Conservation (phyloP, 2,113 vertebrate genomes). For the Bufo gargarizans region DNA sequence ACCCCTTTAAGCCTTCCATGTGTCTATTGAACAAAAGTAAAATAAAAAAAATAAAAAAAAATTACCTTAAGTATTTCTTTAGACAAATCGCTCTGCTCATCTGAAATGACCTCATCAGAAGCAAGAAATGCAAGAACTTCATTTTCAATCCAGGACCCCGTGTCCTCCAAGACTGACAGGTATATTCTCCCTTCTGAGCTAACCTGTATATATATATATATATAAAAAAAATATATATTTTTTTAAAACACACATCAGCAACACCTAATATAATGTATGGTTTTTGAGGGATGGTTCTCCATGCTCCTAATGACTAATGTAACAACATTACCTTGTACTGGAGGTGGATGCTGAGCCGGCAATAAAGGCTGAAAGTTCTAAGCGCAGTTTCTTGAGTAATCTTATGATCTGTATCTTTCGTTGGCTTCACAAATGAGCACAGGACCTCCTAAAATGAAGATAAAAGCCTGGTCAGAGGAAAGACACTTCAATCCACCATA, state of each 20-base stretch:
- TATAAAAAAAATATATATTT: no score
- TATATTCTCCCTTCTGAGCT: conserved; percentile 76
- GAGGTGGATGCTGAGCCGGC: conserved; percentile 82
- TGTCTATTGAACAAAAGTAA: no score
- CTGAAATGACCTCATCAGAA: conserved; percentile 63
- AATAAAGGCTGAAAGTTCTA: conserved; percentile 79
- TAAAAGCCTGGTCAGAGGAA: background rate
- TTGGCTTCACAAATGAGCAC: conserved; percentile 69
- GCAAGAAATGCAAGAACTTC: conserved; percentile 76
- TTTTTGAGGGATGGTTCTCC: background rate
- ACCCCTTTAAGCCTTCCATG: no score
- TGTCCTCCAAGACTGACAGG: conserved; percentile 76
- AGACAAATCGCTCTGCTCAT: conserved; percentile 66
- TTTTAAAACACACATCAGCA: background rate
- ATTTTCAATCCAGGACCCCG: conserved; percentile 81
- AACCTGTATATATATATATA: conserved; percentile 69
- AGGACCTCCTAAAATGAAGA: conserved; percentile 74
- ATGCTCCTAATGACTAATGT: background rate
- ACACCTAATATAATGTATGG: background rate
- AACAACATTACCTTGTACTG: conserved; percentile 77
- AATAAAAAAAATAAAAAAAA: background rate
- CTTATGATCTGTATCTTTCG: conserved; percentile 51
- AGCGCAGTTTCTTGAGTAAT: conserved; percentile 72
- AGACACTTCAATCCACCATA: background rate
- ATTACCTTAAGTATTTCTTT: conserved; percentile 83